Conservation (phyloP, 2,888 invertebrate species). For the Limenitis camilla region DNA sequence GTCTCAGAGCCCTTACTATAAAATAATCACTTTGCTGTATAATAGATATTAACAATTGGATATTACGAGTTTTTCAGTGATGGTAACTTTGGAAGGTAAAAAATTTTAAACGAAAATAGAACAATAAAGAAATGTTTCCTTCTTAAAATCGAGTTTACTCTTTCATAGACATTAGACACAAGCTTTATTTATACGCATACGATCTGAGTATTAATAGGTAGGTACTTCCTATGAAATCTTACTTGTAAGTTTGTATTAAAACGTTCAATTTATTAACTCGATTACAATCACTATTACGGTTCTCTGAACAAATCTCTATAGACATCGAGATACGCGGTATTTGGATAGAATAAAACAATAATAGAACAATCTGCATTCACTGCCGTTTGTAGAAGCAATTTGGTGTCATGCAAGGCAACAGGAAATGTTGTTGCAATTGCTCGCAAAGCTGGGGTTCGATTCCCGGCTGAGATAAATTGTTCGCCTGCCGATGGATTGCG, state of each 20-base stretch:
- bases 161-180: too few species aligned
- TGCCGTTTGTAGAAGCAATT: conserved; percentile 63
- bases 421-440: conserved; percentile 56
- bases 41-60: too few species aligned
- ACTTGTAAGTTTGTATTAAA: neutral
- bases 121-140: too few species aligned
- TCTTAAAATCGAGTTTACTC: too few species aligned
- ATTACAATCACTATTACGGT: conserved; percentile 6
- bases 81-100: too few species aligned
- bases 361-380: conserved; percentile 64
- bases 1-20: too few species aligned
- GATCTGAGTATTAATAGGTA: too few species aligned
- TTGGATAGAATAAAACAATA: conserved; percentile 40
- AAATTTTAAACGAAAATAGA: too few species aligned
- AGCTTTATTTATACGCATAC: too few species aligned
- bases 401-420: conserved; percentile 57
- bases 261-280: neutral
- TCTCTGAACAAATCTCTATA: conserved; percentile 6
- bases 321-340: conserved; percentile 13
- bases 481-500: conserved; percentile 53
- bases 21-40: too few species aligned
- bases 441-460: conserved; percentile 54
- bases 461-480: conserved; percentile 57
- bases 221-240: too few species aligned
- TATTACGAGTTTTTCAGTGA: too few species aligned